phyloP scores from a whole-genome alignment of 2,113 vertebrate genomes.

The Gallinago paraguaiae region DNA sequence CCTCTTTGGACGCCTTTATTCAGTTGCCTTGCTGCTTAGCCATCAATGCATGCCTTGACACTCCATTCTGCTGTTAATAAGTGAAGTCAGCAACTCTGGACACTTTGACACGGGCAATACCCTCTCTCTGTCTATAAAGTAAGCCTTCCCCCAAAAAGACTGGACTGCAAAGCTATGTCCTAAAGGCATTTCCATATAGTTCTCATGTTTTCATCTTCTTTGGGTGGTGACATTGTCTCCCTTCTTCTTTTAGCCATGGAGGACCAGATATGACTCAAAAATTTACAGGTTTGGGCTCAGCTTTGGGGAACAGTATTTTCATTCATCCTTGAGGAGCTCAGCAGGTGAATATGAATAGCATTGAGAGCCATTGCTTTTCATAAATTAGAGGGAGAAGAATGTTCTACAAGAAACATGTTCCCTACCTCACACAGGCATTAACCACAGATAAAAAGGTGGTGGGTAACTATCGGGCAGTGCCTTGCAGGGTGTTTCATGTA shows the following conservation, averaged over 20 bases:
- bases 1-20: not conserved
- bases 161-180: not conserved
- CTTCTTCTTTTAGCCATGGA: not conserved
- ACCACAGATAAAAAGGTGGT: not conserved
- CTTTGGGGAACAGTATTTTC: not conserved
- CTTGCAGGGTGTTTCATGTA: not conserved
- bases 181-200: not conserved
- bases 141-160: not conserved
- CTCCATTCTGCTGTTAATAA: not conserved
- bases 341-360: not conserved
- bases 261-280: not conserved
- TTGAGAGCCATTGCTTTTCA: not conserved
- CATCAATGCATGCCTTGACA: not conserved
- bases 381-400: not conserved
- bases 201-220: not conserved
- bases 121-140: not conserved
- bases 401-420: not conserved
- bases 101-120: rapidly evolving
- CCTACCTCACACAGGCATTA: not conserved
- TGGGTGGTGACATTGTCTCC: not conserved
- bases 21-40: not conserved
- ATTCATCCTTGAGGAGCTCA: not conserved
- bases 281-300: not conserved
- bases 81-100: not conserved
- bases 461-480: not conserved